A percentile compares a stretch with the other conserved stretches of the same genome.
Conservation (phyloP, 2,888 invertebrate species). For the Philonicus albiceps region DNA sequence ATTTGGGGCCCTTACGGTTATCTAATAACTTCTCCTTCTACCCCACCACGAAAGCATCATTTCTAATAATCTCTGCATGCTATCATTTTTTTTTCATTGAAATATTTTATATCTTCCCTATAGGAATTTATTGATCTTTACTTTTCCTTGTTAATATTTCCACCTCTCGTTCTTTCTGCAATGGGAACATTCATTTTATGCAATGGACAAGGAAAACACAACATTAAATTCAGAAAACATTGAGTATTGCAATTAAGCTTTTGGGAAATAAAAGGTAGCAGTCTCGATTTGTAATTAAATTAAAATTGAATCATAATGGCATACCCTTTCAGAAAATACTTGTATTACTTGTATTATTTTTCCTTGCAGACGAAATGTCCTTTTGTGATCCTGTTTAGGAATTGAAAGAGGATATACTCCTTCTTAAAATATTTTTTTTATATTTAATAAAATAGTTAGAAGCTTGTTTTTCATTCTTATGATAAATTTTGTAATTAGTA, state of each 20-base stretch:
- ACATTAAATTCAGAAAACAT: not conserved
- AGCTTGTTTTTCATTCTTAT: too few relatives aligned
- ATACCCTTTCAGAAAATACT: too few relatives aligned
- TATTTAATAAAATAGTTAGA: too few relatives aligned
- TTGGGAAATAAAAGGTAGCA: not conserved
- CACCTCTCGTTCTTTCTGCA: not conserved
- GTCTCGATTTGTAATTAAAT: not conserved
- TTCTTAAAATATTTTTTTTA: too few relatives aligned
- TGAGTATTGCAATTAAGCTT: not conserved
- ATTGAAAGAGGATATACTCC: too few relatives aligned
- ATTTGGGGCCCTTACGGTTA: too few relatives aligned
- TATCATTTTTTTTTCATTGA: not conserved
- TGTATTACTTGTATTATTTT: too few relatives aligned
- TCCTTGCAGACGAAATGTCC: too few relatives aligned
- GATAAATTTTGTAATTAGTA: too few relatives aligned
- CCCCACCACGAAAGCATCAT: not conserved
- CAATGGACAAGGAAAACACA: not conserved
- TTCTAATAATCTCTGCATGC: not conserved
- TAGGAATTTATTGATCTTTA: not conserved
- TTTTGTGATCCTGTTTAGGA: too few relatives aligned
- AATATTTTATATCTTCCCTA: not conserved
- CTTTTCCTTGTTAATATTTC: not conserved
- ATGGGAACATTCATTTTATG: not conserved
- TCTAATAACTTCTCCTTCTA: too few relatives aligned
- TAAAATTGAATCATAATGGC: too few relatives aligned